phyloP scores from a whole-genome alignment of 1,140 invertebrate species.

The Drosophila sucinea region DNA sequence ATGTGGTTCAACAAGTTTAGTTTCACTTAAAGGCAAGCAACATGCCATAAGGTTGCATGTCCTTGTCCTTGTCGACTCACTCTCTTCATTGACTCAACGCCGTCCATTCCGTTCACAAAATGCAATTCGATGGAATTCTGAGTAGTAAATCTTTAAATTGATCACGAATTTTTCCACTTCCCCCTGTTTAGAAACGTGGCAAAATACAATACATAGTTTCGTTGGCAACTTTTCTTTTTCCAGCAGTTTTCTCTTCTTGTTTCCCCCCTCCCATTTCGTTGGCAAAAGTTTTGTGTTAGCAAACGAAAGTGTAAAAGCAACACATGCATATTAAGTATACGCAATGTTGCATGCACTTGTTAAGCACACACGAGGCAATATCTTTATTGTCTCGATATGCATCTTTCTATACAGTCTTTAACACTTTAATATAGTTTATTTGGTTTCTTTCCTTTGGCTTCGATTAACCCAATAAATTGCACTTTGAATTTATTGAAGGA shows the following conservation, averaged over 20 bases:
- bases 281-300: not conserved
- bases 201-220: not conserved
- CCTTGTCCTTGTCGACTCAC: not conserved
- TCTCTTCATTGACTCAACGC: not conserved
- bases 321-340: conserved; percentile 4
- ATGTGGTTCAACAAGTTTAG: conserved; percentile 1
- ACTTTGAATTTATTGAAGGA: not conserved
- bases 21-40: not conserved
- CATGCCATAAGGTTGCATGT: not conserved
- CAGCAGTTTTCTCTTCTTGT: not conserved
- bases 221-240: not conserved
- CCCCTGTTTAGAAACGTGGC: not conserved
- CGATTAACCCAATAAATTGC: too few species aligned
- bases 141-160: not conserved
- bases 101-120: too few species aligned
- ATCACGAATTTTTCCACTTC: not conserved
- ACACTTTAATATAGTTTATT: not conserved
- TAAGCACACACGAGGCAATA: not conserved
- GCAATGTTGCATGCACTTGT: not conserved
- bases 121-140: not conserved
- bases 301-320: not conserved
- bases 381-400: not conserved
- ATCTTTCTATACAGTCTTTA: not conserved
- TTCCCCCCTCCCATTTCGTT: not conserved
- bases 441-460: not conserved